Evolutionary conservation across 2,888 invertebrate species (phyloP), one percentile per base, ranked within the genome.

Genomic region (Ectemnius lituratus): DNA sequence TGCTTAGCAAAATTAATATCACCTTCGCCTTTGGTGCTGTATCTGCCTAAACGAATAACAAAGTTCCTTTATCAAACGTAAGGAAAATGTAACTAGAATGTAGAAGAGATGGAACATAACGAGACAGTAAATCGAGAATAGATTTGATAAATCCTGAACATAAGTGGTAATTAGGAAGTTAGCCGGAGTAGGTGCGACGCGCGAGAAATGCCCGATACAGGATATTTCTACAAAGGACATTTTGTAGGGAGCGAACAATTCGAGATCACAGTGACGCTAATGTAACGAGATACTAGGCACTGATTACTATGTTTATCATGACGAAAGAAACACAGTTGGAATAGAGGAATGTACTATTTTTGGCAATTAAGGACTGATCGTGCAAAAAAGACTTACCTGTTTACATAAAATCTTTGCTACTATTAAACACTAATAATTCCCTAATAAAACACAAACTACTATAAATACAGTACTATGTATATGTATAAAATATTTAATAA

Each of bases 401-500:
- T 86, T 88, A 85, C 84, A 86, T 87, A 84, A 87, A 88, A 86
- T 88, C 87, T 88, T 87, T 87, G 87, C 81, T 79, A 78, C 64
- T 83, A 84, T 83, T 82, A 63, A 81, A 80, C 69, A 83, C 79
- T 86, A 85, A 86, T 82, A 80, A 86, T 85, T 82, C 82, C 79
- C 74, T 83, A 86, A 82, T 81, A 84, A 52, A 83, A 79, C 77
- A 81, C 78, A 79, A 86, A 79, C 79, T 81, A 85, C 83, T 84
- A 87, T 83, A 80, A 85, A 85, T 86, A 81, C 85, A 85, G 81
- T 80, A 81, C 76, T 84, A 86, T 88, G 83, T 86, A 86, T 73
- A 86, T 88, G 87, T 88, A 88, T 85, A 87, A 85, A 87, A 86
- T 88, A 88, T 88, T 88, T 88, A 87, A 87, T 87, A 86, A 87